Conservation (phyloP, 2,113 vertebrate genomes). For the Psittacula cyanocephala region DNA sequence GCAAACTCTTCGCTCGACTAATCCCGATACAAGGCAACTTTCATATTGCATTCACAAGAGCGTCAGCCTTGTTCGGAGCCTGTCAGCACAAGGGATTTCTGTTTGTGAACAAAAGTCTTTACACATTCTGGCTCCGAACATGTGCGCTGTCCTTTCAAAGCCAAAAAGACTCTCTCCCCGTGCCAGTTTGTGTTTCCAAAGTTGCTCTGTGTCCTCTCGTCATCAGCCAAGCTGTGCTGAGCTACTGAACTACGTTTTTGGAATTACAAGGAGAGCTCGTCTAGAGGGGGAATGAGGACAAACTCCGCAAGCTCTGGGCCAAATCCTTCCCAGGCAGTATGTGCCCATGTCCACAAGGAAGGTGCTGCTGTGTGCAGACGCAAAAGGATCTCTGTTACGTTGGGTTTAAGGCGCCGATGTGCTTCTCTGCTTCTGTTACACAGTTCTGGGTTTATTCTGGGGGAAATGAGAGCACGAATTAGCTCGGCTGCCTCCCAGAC, state of each 20-base stretch:
- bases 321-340: not conserved
- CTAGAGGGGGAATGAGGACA: slow-evolving; percentile 57
- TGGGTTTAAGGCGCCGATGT: accelerated
- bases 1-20: not conserved
- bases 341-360: not conserved
- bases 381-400: accelerated
- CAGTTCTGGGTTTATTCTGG: not conserved
- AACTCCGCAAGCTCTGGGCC: not conserved
- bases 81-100: slow-evolving; percentile 70
- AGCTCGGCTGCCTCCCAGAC: not conserved
- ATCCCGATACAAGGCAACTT: slow-evolving; percentile 38
- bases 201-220: slow-evolving; percentile 45
- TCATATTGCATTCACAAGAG: slow-evolving; percentile 43
- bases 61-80: slow-evolving; percentile 20
- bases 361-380: not conserved
- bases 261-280: slow-evolving; percentile 27
- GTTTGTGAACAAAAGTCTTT: slow-evolving; percentile 68
- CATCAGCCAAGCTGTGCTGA: slow-evolving; percentile 46
- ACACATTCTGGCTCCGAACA: slow-evolving; percentile 55
- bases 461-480: not conserved
- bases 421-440: not conserved
- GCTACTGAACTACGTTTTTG: slow-evolving; percentile 36
- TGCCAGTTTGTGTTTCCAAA: slow-evolving; percentile 67
- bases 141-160: slow-evolving; percentile 42
- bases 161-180: slow-evolving; percentile 35